Evolutionary conservation across 1,140 invertebrate species (phyloP).

Genomic region (Drosophila mayri): DNA sequence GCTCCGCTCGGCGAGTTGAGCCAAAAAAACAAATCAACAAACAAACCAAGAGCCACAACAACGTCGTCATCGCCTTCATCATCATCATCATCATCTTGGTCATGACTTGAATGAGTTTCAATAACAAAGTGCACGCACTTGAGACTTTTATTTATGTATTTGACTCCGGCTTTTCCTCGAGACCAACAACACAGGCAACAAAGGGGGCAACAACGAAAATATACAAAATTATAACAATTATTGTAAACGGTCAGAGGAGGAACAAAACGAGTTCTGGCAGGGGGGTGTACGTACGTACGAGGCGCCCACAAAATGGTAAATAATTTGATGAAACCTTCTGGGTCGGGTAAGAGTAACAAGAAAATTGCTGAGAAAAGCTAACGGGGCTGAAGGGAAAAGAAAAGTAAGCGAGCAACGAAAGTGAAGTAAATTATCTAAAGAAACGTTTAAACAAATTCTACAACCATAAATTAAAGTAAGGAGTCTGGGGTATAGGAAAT

Average conservation of each 20-base stretch:
- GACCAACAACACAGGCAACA: conserved; percentile 36
- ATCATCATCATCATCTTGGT: conserved; percentile 54
- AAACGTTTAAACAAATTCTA: conserved; percentile 10
- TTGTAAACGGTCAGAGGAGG: conserved; percentile 58
- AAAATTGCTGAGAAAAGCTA: conserved; percentile 36
- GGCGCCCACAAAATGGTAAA: conserved; percentile 51
- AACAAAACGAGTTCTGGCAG: conserved; percentile 19
- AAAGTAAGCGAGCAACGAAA: conserved; percentile 29
- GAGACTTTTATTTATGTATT: conserved; percentile 78
- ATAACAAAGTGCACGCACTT: conserved; percentile 83
- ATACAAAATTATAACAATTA: conserved; percentile 80
- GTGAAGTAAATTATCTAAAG: conserved; percentile 5
- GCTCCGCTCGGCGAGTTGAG: conserved; percentile 41
- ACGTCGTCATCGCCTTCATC: conserved; percentile 31
- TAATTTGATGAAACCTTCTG: conserved; percentile 40
- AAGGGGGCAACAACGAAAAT: conserved; percentile 52
- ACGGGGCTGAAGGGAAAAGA: conserved; percentile 32
- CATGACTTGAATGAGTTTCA: conserved; percentile 78
- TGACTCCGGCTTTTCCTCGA: conserved; percentile 31
- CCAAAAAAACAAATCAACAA: conserved; percentile 59
- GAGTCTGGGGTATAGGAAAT: neutral
- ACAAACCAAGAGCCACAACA: conserved; percentile 50
- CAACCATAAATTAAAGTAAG: neutral
- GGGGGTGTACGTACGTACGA: conserved; percentile 1
- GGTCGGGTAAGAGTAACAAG: conserved; percentile 26